Conservation (phyloP, 2,113 vertebrate genomes). For the Zeus faber region DNA sequence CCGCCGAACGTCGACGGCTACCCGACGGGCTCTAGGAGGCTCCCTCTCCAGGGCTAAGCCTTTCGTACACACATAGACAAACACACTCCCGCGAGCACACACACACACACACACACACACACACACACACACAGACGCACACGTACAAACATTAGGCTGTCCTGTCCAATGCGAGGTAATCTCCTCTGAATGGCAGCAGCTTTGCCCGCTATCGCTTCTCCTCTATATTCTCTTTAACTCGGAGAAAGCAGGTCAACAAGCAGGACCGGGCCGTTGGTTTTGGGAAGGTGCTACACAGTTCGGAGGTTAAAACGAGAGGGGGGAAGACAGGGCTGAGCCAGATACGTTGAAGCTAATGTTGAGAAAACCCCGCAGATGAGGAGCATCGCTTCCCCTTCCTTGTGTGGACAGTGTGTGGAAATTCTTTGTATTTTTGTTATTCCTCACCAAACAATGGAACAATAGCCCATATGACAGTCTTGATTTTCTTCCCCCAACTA, state of each 20-base stretch:
- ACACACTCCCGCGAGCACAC: neutral
- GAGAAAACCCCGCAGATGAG: conserved; percentile 52
- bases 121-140: conserved; percentile 20
- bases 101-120: conserved; percentile 11
- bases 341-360: conserved; percentile 34
- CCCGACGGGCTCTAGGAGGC: neutral
- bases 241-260: conserved; percentile 33
- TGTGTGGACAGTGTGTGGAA: conserved; percentile 64
- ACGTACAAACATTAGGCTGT: neutral
- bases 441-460: conserved; percentile 77
- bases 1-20: neutral
- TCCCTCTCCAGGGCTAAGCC: neutral
- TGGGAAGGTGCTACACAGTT: too few species aligned
- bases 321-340: conserved; percentile 6
- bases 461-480: conserved; percentile 63
- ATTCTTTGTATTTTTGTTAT: conserved; percentile 74
- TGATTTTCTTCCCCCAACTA: conserved; percentile 26
- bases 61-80: neutral
- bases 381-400: conserved; percentile 62
- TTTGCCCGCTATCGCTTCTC: conserved; percentile 9
- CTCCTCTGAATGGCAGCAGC: neutral
- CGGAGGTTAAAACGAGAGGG: conserved; percentile 8
- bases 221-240: conserved; percentile 36
- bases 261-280: neutral
- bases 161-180: neutral